These are phyloP conservation scores for Prunella fulvescens DNA, from an alignment of 2,113 vertebrate species.

Conservation along the genomic window DNA sequence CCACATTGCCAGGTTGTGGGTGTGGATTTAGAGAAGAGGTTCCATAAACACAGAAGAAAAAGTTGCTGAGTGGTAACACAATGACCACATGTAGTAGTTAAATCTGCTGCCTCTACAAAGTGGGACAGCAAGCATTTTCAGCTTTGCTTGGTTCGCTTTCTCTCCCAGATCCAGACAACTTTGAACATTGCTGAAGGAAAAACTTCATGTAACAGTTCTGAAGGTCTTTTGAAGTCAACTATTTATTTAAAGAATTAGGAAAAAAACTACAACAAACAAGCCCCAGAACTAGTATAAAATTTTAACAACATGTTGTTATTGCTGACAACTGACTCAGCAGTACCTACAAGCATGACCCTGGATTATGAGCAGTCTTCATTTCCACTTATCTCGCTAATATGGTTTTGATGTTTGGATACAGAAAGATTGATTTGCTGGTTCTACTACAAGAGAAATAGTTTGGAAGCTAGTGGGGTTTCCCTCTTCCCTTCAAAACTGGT, in stretches of 20 bases:
- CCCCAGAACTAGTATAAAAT: not conserved
- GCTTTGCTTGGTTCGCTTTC: not conserved
- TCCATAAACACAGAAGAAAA: not conserved
- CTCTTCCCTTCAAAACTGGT: not conserved
- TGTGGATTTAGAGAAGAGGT: not conserved
- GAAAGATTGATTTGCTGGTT: not conserved
- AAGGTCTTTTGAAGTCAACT: not conserved
- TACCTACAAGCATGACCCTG: not conserved
- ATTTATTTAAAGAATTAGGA: not conserved
- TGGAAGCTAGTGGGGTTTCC: not conserved
- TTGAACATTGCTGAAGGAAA: not conserved
- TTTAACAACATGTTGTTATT: not conserved
- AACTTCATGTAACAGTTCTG: not conserved
- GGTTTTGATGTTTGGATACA: not conserved
- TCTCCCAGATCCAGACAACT: not conserved
- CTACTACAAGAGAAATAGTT: not conserved
- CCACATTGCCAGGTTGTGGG: too few species aligned
- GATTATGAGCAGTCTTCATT: not conserved
- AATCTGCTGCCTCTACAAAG: not conserved
- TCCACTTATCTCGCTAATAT: not conserved
- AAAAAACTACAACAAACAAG: accelerated
- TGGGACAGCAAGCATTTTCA: not conserved
- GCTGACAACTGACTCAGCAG: not conserved
- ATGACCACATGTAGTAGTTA: not conserved
- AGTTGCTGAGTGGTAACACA: not conserved